Base-by-base conservation (phyloP, 2,888 invertebrate species). In the Trissolcus japonicus region DNA sequence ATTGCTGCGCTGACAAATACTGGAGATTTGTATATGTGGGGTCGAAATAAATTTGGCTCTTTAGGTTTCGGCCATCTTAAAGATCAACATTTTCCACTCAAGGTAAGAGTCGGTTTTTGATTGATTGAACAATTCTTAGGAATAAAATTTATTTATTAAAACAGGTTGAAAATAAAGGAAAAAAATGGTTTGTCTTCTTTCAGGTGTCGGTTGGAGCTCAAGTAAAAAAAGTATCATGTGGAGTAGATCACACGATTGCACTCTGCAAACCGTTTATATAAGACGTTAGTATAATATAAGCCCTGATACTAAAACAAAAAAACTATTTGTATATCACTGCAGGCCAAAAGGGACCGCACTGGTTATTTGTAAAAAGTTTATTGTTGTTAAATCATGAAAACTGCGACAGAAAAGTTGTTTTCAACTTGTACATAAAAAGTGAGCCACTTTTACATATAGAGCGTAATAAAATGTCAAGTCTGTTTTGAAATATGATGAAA, bases 11-110 rank as follows among this genome's bases (percentile, higher is more conserved):
- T 97, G 0, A 98, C 95, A 16, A 94, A 94, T 80, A 90, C 90
- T 17, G 96, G 97, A 0, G 95, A 97, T 89, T 89, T 98, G 6
- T 98, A 94, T 84, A 94, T 93, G 89, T 99, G 98, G 98, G 98
- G 98, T 0, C 91, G 94, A 83, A 98, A 98, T 88, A 92, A 93
- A 82, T 92, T 92, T 80, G 95, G 95, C 0, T 95, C 95, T 83
- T 90, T 99, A 0, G 98, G 98, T 0, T 88, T 98, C 43, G 96
- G 96, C 0, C 91, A 94, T 85, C 87, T 88, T 0, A 93, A 95
- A 66, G 95, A 97, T 86, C 98, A 98, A 86, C 94, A 91, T 89
- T 98, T 98, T 85, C 98, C 98, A 1, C 91, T 96, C 19, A 95
- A 95, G 91, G 95, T 93, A 86, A 83, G 83, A 82, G 53, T 25